Conservation (phyloP, 2,113 vertebrate species). For the Fukomys damarensis region DNA sequence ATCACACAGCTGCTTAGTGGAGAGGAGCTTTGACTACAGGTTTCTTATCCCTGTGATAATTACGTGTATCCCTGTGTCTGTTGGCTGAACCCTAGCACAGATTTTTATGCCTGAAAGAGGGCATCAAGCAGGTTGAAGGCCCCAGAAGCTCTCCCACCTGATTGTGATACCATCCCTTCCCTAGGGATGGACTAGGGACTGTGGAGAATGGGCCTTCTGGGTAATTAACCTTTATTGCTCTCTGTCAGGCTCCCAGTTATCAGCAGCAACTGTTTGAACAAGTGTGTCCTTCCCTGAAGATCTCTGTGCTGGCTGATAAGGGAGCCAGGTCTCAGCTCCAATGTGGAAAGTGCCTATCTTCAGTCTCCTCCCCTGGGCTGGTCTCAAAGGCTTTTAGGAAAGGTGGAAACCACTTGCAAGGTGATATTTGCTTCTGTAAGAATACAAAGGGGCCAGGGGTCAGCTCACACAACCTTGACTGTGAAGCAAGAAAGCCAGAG, state of each 20-base stretch:
- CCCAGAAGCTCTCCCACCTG: background rate
- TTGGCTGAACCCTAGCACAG: background rate
- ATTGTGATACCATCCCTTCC: background rate
- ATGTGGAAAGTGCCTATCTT: background rate
- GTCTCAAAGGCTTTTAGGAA: background rate
- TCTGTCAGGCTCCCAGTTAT: background rate
- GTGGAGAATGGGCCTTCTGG: background rate
- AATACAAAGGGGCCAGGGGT: background rate
- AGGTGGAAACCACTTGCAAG: background rate
- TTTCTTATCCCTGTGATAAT: background rate
- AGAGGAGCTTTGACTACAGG: background rate
- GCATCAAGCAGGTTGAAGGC: background rate
- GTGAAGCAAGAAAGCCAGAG: background rate
- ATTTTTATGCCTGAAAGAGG: background rate
- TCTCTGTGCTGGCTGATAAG: conserved; percentile 8
- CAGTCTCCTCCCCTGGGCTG: background rate
- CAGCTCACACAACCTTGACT: background rate
- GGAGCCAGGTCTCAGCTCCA: background rate
- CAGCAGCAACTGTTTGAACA: conserved; percentile 8
- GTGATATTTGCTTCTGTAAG: background rate
- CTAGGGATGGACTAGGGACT: background rate
- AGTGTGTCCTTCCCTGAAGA: background rate
- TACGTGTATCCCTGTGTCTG: background rate
- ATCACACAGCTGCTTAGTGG: background rate
- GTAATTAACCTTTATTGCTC: conserved; percentile 38